Base-by-base conservation (phyloP, 2,888 invertebrate species). In the Xestoiulus laeticollis region DNA sequence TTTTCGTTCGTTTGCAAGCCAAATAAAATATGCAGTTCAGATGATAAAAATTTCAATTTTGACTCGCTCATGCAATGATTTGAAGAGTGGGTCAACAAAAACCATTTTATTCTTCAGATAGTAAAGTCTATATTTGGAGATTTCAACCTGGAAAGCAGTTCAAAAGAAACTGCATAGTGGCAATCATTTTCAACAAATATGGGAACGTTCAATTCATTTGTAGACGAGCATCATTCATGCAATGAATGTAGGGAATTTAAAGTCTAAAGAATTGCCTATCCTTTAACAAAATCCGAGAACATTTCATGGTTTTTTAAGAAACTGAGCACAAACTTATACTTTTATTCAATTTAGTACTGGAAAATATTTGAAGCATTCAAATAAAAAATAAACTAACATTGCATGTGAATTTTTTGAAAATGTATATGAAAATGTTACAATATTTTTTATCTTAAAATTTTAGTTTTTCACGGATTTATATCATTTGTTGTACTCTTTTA, bases 21-120 rank as follows among this genome's bases (percentile, higher is more conserved):
- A 68, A 68, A 68, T 68, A 68, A 68, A 68, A 68, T 68, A 68
- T 68, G 68, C 68, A 68, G 68, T 68, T 6, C 68, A 68, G 68
- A 68, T 1, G 68, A 22, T 68, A 59, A 68, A 68, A 68, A 68
- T 68, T 68, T 68, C 68, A 68, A 68, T 68, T 68, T 26, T 68
- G 68, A 68, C 68, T 68, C 68, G 22, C 26, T 68, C 68, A 68
- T 68, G 68, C 68, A 68, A 68, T 22, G 68, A 68, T 68, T 68
- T 68, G 26, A 26, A 68, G 68, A 68, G 68, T 68, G 68, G 68
- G 26, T 68, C 68, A 68, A 68, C 26, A 68, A 26, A 22, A 68
- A 8, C 59, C 68, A 26, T 26, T 26, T 68, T 26, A 4, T 22
- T 68, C 26, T 68, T 68, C 68, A 68, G 68, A 68, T 26, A 26